These are phyloP conservation scores for Teleogryllus oceanicus DNA, from an alignment of 2,888 invertebrate species.

Conservation along the genomic window DNA sequence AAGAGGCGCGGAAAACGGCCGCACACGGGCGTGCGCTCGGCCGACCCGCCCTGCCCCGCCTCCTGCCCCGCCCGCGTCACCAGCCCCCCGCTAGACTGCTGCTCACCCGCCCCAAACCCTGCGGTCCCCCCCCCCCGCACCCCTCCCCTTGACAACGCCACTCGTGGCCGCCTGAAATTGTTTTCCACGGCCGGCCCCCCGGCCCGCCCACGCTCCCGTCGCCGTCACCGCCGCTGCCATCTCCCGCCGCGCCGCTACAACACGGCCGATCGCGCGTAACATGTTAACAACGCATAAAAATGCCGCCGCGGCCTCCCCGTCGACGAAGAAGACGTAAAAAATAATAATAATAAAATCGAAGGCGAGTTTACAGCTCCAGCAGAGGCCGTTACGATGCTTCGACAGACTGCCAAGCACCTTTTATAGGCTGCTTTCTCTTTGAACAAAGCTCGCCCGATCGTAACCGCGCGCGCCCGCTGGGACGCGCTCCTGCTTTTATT, in stretches of 20 bases:
- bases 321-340: conserved; percentile 9
- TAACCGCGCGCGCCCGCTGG: neutral
- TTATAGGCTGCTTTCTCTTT: conserved; percentile 18
- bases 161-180: conserved; percentile 18
- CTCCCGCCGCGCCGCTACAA: conserved; percentile 18
- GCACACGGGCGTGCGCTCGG: neutral
- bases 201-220: neutral
- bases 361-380: neutral
- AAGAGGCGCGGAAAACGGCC: neutral
- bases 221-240: neutral
- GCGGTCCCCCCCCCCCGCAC: neutral
- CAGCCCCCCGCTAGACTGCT: neutral
- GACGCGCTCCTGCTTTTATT: neutral
- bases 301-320: neutral
- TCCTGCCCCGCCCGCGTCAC: neutral
- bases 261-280: neutral
- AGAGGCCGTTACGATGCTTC: neutral
- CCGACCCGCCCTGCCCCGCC: neutral
- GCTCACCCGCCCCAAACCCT: neutral
- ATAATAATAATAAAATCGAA: conserved; percentile 18
- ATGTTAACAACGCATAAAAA: conserved; percentile 18
- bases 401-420: neutral
- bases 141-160: conserved; percentile 4
- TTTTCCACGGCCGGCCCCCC: neutral
- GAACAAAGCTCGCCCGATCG: conserved; percentile 1